Evolutionary conservation across 2,113 vertebrate species (phyloP), one percentile per base, ranked within the genome.

Genomic region (Odontesthes bonariensis): DNA sequence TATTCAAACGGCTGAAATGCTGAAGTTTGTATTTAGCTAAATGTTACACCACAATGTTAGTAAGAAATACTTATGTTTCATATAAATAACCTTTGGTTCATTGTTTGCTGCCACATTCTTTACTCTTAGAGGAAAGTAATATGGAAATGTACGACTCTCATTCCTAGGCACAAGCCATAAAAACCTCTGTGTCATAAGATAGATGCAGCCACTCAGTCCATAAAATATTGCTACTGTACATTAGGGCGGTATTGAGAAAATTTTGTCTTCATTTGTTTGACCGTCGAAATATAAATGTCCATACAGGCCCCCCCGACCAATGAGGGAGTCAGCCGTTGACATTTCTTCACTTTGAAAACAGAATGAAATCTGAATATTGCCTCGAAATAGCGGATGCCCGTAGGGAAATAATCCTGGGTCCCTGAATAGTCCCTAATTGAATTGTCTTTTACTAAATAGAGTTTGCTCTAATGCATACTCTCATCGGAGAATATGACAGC

Each of bases 391-490:
- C 86, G 49, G 90, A 86, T 89, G 91, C 94, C 93, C 84, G 56
- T 81, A 86, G 94, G 94, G 95, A 92, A 92, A 96, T 94, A 90
- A 91, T 90, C 93, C 88, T 65, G 86, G 89, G 93, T 93, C 89
- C 93, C 93, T 93, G 93, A 95, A 95, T 92, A 89, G 93, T 94
- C 94, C 91, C 91, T 97, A 96, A 96, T 97, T 97, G 96, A 96
- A 97, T 97, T 96, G 94, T 95, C 93, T 88, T 92, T 94, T 94
- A 91, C 93, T 96, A 96, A 97, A 95, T 96, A 95, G 95, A 96
- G 93, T 93, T 94, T 95, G 94, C 93, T 95, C 95, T 94, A 93
- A 94, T 93, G 94, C 95, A 95, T 96, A 95, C 95, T 94, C 95
- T 93, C 95, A 95, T 94, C 94, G 93, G 96, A 94, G 90, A 92